Evolutionary conservation across 2,888 invertebrate genomes (phyloP).

Genomic region (Apantesis nais): DNA sequence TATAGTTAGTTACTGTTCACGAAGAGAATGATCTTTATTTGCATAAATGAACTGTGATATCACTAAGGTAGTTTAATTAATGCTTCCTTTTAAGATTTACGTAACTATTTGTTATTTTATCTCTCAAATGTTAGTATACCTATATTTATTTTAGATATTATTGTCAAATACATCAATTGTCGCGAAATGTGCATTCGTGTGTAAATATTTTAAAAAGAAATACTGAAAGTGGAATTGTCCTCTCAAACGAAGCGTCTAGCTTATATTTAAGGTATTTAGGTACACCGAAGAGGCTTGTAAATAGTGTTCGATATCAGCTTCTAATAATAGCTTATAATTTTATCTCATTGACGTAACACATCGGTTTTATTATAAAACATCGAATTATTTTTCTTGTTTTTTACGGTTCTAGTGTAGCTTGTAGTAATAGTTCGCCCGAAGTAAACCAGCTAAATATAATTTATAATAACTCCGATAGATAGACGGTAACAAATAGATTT

Average conservation of each 20-base stretch:
- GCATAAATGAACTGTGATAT: slow-evolving; percentile 86
- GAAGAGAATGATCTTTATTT: slow-evolving; percentile 67
- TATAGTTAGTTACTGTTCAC: not conserved
- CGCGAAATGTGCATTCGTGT: slow-evolving; percentile 61
- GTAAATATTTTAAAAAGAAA: slow-evolving; percentile 67
- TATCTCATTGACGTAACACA: slow-evolving; percentile 42
- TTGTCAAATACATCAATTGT: slow-evolving; percentile 51
- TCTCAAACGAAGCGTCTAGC: slow-evolving; percentile 55
- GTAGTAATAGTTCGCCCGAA: slow-evolving; percentile 48
- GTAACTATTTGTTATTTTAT: slow-evolving; percentile 46
- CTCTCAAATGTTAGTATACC: slow-evolving; percentile 29
- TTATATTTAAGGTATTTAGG: slow-evolving; percentile 55
- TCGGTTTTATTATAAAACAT: slow-evolving; percentile 55
- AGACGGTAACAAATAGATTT: slow-evolving; percentile 54
- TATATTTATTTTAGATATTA: slow-evolving; percentile 45
- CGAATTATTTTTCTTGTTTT: slow-evolving; percentile 56
- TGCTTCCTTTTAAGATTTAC: slow-evolving; percentile 64
- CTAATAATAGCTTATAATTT: slow-evolving; percentile 47
- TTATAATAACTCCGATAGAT: slow-evolving; percentile 57
- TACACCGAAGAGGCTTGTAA: slow-evolving; percentile 73
- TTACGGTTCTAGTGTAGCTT: slow-evolving; percentile 41
- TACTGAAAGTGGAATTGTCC: slow-evolving; percentile 79
- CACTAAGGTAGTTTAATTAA: slow-evolving; percentile 80
- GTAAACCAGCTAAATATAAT: slow-evolving; percentile 56
- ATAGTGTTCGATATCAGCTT: slow-evolving; percentile 68